Percentiles rank a stretch among this genome's conserved stretches.
These are phyloP conservation scores for Cydia amplana DNA, from an alignment of 1,140 invertebrate species.

Conservation along the genomic window DNA sequence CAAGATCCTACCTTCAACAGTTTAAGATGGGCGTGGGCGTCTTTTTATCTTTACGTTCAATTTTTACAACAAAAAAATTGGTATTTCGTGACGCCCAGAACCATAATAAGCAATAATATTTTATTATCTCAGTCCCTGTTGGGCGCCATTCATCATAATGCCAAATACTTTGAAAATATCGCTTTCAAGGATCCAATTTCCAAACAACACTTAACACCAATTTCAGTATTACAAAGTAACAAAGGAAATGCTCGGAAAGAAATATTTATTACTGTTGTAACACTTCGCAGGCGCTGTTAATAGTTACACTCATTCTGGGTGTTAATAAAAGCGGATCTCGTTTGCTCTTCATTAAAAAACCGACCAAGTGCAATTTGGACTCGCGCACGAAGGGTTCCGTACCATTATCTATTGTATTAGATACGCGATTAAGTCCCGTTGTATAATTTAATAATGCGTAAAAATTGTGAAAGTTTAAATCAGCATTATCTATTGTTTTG, in stretches of 20 bases:
- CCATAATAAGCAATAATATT: background rate
- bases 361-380: too few species aligned
- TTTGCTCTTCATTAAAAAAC: background rate
- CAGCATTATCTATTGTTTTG: too few species aligned
- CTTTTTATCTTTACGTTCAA: too few species aligned
- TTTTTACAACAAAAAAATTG: background rate
- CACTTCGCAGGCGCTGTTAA: conserved; percentile 2
- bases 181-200: background rate
- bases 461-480: too few species aligned
- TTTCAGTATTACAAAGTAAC: background rate
- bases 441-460: too few species aligned
- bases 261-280: conserved; percentile 3
- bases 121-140: background rate
- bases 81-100: background rate
- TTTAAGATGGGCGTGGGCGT: too few species aligned
- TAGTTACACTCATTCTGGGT: background rate
- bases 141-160: background rate
- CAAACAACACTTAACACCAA: conserved; percentile 4
- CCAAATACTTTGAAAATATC: background rate
- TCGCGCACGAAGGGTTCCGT: too few species aligned
- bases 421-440: too few species aligned
- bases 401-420: too few species aligned
- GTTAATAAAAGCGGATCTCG: background rate
- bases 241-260: background rate
- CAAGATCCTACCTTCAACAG: too few species aligned